Base-by-base conservation (phyloP, 1,140 invertebrate genomes). In the Drosophila mauritiana region DNA sequence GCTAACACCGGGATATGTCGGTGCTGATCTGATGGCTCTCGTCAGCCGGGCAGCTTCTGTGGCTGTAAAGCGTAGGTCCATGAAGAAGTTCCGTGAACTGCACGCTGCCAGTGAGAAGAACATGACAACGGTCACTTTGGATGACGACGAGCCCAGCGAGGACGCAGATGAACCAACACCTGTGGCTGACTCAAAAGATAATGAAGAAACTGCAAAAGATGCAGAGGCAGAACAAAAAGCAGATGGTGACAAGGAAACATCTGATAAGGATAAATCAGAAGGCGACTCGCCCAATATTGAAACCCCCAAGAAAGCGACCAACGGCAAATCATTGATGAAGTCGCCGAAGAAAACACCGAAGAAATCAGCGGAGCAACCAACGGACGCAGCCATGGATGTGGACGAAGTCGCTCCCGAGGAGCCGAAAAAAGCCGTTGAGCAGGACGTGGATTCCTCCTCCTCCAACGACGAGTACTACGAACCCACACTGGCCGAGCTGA, bases 1-100 rank as follows among this genome's bases (percentile, higher is more conserved):
- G 78, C 93, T 96, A 22, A 99, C 98, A 36, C 98, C 98, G 8
- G 98, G 98, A n/a, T 99, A 96, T 94, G 98, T 99, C 37, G 98
- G 98, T 20, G 98, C 97, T 11, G 99, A 99, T 94, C 93, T 99
- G 25, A 94, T 96, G 83, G 96, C 97, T 0, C 93, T 99, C 36
- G 95, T 96, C 2, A 94, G 96, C 73, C 97, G 98, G 93, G 97
- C 98, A 31, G 96, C 97, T 6, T 96, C 97, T 91, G 94, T 95
- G 75, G 97, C 98, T 25, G 95, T 98, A 0, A 96, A 97, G 76
- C 70, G 85, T 5, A 65, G 90, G 22, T 92, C 88, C 1, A 68
- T 90, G 48, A 80, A 82, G 39, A 90, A 89, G 57, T 91, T 92
- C 39, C 80, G 86, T 8, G 80, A 88, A 8, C 22, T 88, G 27